phyloP scores from a whole-genome alignment of 2,888 invertebrate genomes.

The Cephus nigrinus region DNA sequence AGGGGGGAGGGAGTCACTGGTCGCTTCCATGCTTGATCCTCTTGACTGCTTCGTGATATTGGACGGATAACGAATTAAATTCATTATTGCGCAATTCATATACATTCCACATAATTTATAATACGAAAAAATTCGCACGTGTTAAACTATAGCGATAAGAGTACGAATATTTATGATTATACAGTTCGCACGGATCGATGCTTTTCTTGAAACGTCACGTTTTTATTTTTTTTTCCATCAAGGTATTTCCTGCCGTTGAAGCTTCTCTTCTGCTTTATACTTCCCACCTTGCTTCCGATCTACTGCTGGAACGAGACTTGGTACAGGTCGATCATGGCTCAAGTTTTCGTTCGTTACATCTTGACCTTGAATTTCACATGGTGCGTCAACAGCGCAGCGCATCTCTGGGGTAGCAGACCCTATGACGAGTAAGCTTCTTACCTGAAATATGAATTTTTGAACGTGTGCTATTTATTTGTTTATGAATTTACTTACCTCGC shows the following conservation, averaged over 20 bases:
- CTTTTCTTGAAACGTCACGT: not conserved
- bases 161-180: not conserved
- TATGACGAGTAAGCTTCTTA: conserved; percentile 53
- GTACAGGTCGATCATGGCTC: conserved; percentile 65
- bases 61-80: not conserved
- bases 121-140: not conserved
- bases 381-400: conserved; percentile 73
- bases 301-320: conserved; percentile 70
- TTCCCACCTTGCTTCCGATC: conserved; percentile 71
- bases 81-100: not conserved
- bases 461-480: not conserved
- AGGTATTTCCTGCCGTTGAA: conserved; percentile 69
- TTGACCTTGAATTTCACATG: conserved; percentile 70
- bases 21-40: not conserved
- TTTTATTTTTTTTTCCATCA: not conserved
- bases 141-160: not conserved
- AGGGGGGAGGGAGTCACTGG: not conserved
- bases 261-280: conserved; percentile 69
- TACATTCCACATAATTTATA: not conserved
- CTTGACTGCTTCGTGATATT: not conserved
- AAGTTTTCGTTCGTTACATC: conserved; percentile 68
- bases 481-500: not conserved
- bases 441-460: not conserved
- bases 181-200: too few relatives aligned
- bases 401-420: conserved; percentile 61